phyloP scores from a whole-genome alignment of 2,888 invertebrate genomes.

The Mythimna pallens region DNA sequence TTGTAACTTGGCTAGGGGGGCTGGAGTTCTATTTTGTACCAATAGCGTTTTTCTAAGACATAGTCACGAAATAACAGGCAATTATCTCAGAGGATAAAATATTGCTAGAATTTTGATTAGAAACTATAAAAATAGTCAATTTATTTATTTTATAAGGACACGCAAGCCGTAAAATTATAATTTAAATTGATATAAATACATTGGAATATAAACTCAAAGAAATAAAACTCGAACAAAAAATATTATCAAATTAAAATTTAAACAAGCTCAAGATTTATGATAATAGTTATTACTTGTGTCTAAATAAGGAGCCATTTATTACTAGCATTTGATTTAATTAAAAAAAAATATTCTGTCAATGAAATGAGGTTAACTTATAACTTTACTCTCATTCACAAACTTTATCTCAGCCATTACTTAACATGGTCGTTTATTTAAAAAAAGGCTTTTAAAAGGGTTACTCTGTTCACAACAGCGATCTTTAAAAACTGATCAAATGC shows the following conservation, averaged over 20 bases:
- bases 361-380: constrained; percentile 11
- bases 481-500: constrained; percentile 5
- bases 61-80: too few species aligned
- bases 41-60: background rate
- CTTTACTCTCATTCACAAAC: constrained; percentile 14
- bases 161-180: constrained; percentile 18
- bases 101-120: background rate
- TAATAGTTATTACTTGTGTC: constrained; percentile 2
- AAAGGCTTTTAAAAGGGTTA: constrained; percentile 20
- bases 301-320: constrained; percentile 1
- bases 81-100: background rate
- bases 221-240: background rate
- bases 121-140: background rate
- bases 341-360: constrained; percentile 7
- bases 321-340: constrained; percentile 9
- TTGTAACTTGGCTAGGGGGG: too few species aligned
- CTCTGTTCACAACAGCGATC: constrained; percentile 29
- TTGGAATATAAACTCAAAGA: background rate
- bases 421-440: constrained; percentile 31
- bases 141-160: constrained; percentile 1
- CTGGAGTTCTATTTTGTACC: background rate
- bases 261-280: constrained; percentile 27
- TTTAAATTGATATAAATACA: constrained; percentile 8
- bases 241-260: constrained; percentile 3
- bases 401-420: constrained; percentile 24